Evolutionary conservation across 2,888 invertebrate species (phyloP), one percentile per base, ranked within the genome.

Genomic region (Lissocephala sabroskyi): DNA sequence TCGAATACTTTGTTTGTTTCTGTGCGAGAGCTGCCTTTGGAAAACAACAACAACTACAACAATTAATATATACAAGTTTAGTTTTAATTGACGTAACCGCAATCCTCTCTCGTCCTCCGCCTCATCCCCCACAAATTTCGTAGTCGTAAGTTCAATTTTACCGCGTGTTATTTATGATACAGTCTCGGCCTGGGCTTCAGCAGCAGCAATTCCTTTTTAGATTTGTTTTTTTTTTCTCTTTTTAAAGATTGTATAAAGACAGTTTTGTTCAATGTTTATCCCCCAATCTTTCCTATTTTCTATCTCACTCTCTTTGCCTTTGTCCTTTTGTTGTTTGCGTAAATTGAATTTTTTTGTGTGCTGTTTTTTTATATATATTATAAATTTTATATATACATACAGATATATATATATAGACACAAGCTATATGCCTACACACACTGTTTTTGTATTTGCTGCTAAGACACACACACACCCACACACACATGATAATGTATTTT

Each of bases 401-500:
- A 41, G 17, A 40, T 29, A 44, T 28, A 26, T 7, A 28, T 26
- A 36, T 5, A 37, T 5, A 37, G 9, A 13, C 13, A 14, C 23
- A 33, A 6, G 26, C 23, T n/a, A 33, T 16, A 32, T 19, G 17
- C 32, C 30, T 32, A 3, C 32, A 43, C 35, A 32, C 45, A 47
- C 35, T 32, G 3, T 23, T 23, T 23, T 23, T 68, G 65, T 65
- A 65, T 63, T 68, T 71, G 50, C 54, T 47, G 56, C 17, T 23
- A 56, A 56, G 13, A 35, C 40, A 49, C 43, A 37, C 52, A 37
- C 13, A 49, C 49, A 44, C 43, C 51, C 41, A 33, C 11, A 40
- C 16, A 41, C 41, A 49, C 45, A 57, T 47, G 35, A 58, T 48
- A 59, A 59, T 59, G 75, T 71, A 71, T 75, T 75, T 71, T 71